phyloP scores from a whole-genome alignment of 2,888 invertebrate species.

The Habroteleia sp. region DNA sequence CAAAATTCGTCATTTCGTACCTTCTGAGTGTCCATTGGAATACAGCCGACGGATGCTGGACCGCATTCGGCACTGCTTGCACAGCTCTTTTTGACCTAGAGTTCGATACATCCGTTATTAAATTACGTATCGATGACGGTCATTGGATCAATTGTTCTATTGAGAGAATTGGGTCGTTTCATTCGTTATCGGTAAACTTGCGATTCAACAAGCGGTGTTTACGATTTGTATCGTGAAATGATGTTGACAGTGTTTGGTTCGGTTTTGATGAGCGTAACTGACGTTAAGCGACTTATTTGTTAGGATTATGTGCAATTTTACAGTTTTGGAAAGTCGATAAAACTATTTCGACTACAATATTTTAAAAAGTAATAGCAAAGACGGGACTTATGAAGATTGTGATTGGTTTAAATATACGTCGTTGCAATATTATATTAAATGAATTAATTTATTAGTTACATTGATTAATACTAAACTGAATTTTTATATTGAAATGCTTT shows the following conservation, averaged over 20 bases:
- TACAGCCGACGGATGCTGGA: constrained; percentile 84
- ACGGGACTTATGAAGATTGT: too few species aligned
- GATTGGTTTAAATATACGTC: too few species aligned
- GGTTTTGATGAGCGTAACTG: constrained; percentile 7
- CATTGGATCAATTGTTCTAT: constrained; percentile 32
- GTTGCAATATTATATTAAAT: too few species aligned
- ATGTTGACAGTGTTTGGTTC: constrained; percentile 3
- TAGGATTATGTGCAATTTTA: too few species aligned
- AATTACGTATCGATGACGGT: constrained; percentile 43
- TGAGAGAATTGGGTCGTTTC: constrained; percentile 44
- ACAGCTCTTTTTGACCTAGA: constrained; percentile 84
- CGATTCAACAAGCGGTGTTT: constrained; percentile 13
- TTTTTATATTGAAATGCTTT: too few species aligned
- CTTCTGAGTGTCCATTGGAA: constrained; percentile 84
- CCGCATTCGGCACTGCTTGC: constrained; percentile 84
- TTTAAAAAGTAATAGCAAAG: too few species aligned
- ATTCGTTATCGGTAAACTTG: constrained; percentile 23
- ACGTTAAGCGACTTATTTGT: constrained; percentile 13
- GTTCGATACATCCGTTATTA: constrained; percentile 46
- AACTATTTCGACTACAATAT: too few species aligned
- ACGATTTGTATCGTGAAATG: constrained; percentile 12
- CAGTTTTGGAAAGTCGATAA: too few species aligned
- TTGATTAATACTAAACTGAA: too few species aligned
- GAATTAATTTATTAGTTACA: too few species aligned
- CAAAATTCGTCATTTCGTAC: constrained; percentile 80